These are phyloP conservation scores for Corythornis cristatus DNA, from an alignment of 2,113 vertebrate species.

Conservation along the genomic window DNA sequence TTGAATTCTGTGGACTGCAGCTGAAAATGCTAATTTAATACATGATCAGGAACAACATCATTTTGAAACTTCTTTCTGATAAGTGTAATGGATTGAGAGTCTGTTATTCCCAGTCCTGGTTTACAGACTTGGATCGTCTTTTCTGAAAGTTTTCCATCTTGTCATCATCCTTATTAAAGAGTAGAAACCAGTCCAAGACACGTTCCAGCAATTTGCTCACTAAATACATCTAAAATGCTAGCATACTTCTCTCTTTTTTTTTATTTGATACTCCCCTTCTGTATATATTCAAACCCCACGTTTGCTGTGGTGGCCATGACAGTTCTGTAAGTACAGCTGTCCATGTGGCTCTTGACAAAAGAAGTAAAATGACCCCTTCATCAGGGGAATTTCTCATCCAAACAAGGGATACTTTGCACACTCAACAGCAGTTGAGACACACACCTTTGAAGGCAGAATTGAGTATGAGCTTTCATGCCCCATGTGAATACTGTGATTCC, in stretches of 20 bases:
- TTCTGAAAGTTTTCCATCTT: background rate
- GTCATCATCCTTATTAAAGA: background rate
- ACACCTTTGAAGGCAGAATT: background rate
- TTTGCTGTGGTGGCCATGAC: background rate
- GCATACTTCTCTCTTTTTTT: background rate
- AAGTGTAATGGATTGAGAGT: background rate
- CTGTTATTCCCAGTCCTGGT: background rate
- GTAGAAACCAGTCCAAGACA: background rate
- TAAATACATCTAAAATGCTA: background rate
- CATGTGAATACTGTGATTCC: background rate
- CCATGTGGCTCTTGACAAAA: background rate
- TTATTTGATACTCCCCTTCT: background rate
- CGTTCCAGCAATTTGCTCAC: background rate
- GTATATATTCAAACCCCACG: fast-evolving
- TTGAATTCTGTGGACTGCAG: background rate
- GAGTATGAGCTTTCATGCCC: fast-evolving
- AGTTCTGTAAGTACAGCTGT: background rate
- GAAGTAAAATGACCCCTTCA: background rate
- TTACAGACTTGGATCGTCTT: background rate
- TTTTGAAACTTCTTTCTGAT: background rate
- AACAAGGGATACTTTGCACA: background rate
- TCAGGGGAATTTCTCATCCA: background rate
- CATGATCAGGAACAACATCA: background rate
- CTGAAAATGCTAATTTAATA: background rate
- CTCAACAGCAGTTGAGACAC: background rate